A percentile compares a stretch with the other conserved stretches of the same genome.
phyloP scores from a whole-genome alignment of 2,797 vertebrate species.

The Spondyliosoma cantharus region DNA sequence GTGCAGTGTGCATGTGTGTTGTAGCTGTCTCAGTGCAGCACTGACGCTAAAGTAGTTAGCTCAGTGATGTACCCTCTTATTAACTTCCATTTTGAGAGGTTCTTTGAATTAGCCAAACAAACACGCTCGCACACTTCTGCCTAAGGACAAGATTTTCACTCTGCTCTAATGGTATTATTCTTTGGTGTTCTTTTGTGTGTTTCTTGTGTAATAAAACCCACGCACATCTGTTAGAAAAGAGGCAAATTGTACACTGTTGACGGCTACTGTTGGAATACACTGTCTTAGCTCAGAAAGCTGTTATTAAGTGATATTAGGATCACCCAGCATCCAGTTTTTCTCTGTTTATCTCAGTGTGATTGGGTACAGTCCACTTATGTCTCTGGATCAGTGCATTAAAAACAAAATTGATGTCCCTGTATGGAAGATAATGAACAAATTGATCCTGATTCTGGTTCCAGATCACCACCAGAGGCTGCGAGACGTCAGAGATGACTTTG shows the following conservation, averaged over 20 bases:
- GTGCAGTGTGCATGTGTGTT: slow-evolving; percentile 4
- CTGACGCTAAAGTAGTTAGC: slow-evolving; percentile 21
- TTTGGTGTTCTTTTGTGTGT: slow-evolving; percentile 10
- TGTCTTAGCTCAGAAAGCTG: slow-evolving; percentile 6
- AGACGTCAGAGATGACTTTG: slow-evolving; percentile 94
- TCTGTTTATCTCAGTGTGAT: not conserved
- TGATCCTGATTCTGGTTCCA: slow-evolving; percentile 65
- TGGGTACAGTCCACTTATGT: not conserved
- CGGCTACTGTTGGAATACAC: slow-evolving; percentile 11
- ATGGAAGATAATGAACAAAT: slow-evolving; percentile 8
- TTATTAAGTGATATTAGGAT: slow-evolving; percentile 26
- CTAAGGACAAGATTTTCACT: slow-evolving; percentile 25
- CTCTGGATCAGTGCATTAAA: not conserved
- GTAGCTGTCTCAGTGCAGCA: slow-evolving; percentile 24
- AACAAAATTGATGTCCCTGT: not conserved
- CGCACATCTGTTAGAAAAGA: not conserved
- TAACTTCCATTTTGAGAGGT: slow-evolving; percentile 57
- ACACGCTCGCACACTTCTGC: slow-evolving; percentile 23
- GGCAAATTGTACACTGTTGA: slow-evolving; percentile 10
- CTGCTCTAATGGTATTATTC: slow-evolving; percentile 21
- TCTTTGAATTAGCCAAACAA: slow-evolving; percentile 62
- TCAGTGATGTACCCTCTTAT: slow-evolving; percentile 35
- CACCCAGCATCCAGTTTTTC: not conserved
- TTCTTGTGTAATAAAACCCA: not conserved
- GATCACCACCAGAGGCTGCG: slow-evolving; percentile 94